Evolutionary conservation across 2,888 invertebrate species (phyloP).

Genomic region (Panorpa germanica): DNA sequence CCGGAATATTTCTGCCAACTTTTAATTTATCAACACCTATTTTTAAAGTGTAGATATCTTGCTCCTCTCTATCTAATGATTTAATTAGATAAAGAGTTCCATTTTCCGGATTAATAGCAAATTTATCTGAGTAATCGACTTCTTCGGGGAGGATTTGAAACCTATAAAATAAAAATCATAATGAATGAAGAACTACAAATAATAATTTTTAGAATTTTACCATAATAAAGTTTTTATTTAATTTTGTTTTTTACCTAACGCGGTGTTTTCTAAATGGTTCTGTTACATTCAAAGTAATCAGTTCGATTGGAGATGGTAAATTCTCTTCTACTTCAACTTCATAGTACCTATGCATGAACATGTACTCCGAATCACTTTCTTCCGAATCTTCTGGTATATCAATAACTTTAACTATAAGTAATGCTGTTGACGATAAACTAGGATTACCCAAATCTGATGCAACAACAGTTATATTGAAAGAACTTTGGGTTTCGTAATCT

Average conservation of each 20-base stretch:
- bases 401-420: conserved; percentile 45
- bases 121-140: conserved; percentile 35
- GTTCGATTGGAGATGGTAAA: conserved; percentile 48
- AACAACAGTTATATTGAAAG: conserved; percentile 52
- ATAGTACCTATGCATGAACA: conserved; percentile 52
- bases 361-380: too few relatives aligned
- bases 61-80: conserved; percentile 56
- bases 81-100: conserved; percentile 55
- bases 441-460: conserved; percentile 77
- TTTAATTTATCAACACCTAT: conserved; percentile 31
- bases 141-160: conserved; percentile 39
- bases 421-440: conserved; percentile 58
- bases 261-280: conserved; percentile 41
- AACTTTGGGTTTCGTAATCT: conserved; percentile 45
- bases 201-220: too few relatives aligned
- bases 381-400: conserved; percentile 38
- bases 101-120: conserved; percentile 56
- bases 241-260: too few relatives aligned
- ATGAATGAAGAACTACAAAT: too few relatives aligned
- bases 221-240: too few relatives aligned
- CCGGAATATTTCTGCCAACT: conserved; percentile 44
- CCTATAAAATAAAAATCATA: too few relatives aligned
- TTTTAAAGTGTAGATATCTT: conserved; percentile 41
- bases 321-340: conserved; percentile 72
- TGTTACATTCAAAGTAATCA: conserved; percentile 59